These are phyloP conservation scores for Sepioteuthis lessoniana DNA, from an alignment of 2,888 invertebrate species.

Conservation along the genomic window DNA sequence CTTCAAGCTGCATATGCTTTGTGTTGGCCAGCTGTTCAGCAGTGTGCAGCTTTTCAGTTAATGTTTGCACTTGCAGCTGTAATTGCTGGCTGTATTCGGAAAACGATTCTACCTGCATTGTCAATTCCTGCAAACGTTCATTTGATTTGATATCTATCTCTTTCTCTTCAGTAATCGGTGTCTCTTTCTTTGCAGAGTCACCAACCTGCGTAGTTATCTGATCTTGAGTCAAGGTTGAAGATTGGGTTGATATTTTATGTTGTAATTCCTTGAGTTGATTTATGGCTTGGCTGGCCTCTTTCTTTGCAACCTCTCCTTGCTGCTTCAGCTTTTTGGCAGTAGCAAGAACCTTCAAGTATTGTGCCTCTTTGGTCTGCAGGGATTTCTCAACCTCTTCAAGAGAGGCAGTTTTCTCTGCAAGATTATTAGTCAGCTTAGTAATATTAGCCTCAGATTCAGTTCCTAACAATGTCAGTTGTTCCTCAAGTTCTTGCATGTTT, in stretches of 20 bases:
- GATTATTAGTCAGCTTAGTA: neutral
- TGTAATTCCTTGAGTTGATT: slow-evolving; percentile 51
- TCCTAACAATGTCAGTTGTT: slow-evolving; percentile 58
- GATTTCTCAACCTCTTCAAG: slow-evolving; percentile 55
- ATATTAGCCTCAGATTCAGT: slow-evolving; percentile 52
- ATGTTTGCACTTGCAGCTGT: neutral
- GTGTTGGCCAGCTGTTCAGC: too few relatives aligned
- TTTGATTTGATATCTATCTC: slow-evolving; percentile 44
- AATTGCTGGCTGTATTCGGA: neutral
- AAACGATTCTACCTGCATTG: slow-evolving; percentile 57
- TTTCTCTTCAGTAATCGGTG: neutral
- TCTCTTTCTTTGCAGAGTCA: slow-evolving; percentile 43
- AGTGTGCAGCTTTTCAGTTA: neutral
- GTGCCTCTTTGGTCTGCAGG: slow-evolving; percentile 62
- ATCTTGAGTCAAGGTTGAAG: neutral
- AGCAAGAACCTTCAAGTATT: slow-evolving; percentile 67
- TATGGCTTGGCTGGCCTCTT: slow-evolving; percentile 48
- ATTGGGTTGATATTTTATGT: slow-evolving; percentile 46
- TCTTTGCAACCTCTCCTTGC: slow-evolving; percentile 55
- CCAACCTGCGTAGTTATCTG: neutral
- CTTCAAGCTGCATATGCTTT: neutral
- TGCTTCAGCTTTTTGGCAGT: slow-evolving; percentile 69
- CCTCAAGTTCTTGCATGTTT: slow-evolving; percentile 69
- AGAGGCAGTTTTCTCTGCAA: slow-evolving; percentile 54
- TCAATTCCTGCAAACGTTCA: slow-evolving; percentile 56